phyloP scores from a whole-genome alignment of 1,140 invertebrate species.

The Dryas iulia region DNA sequence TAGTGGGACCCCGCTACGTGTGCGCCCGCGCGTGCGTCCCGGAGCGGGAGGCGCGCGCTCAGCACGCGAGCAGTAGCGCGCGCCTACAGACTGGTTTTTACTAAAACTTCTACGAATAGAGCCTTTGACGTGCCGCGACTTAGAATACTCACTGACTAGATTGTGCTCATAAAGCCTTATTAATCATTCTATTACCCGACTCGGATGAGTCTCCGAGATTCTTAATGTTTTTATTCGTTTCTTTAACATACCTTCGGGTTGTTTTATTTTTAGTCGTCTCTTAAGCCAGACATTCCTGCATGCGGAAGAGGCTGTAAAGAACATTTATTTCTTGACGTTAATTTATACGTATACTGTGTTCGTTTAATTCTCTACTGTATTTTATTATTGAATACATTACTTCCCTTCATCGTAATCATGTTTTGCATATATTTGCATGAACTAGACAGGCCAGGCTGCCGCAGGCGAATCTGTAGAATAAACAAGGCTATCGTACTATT shows the following conservation, averaged over 20 bases:
- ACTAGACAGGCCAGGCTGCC: slow-evolving; percentile 24
- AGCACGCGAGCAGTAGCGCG: slow-evolving; percentile 74
- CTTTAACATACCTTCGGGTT: slow-evolving; percentile 11
- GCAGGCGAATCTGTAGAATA: slow-evolving; percentile 40
- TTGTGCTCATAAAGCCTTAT: slow-evolving; percentile 49
- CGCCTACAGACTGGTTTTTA: slow-evolving; percentile 68
- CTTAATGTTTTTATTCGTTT: slow-evolving; percentile 25
- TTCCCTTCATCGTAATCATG: slow-evolving; percentile 23
- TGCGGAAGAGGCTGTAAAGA: neutral
- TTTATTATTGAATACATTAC: slow-evolving; percentile 12
- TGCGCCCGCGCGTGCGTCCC: slow-evolving; percentile 58
- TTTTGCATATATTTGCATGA: slow-evolving; percentile 43
- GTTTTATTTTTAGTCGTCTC: slow-evolving; percentile 10
- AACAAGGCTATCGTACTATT: slow-evolving; percentile 49
- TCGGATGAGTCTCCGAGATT: slow-evolving; percentile 25
- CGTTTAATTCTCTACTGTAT: slow-evolving; percentile 11
- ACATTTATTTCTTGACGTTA: slow-evolving; percentile 16
- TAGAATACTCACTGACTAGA: slow-evolving; percentile 53
- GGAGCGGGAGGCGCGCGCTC: slow-evolving; percentile 60
- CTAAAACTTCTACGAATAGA: slow-evolving; percentile 68
- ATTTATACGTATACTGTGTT: slow-evolving; percentile 8
- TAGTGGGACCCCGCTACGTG: slow-evolving; percentile 46
- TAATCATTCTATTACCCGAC: slow-evolving; percentile 39
- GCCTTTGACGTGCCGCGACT: slow-evolving; percentile 73
- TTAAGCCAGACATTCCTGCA: slow-evolving; percentile 7